phyloP scores from a whole-genome alignment of 2,113 vertebrate genomes.

The Diphyllodes magnificus region DNA sequence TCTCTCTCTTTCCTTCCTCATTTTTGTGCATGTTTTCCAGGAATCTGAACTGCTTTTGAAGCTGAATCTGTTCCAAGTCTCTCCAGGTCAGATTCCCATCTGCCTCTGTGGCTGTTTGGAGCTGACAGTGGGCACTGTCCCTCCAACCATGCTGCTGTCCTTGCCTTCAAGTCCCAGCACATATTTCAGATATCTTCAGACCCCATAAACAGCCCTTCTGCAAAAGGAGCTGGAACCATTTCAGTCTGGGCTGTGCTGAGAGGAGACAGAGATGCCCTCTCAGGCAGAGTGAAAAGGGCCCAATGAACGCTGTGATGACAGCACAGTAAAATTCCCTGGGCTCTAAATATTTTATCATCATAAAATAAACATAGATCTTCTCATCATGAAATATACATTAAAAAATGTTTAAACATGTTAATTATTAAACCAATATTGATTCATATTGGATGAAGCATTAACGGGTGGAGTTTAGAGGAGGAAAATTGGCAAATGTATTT shows the following conservation, averaged over 20 bases:
- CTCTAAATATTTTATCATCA: conserved; percentile 79
- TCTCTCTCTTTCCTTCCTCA: not conserved
- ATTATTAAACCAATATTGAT: conserved; percentile 85
- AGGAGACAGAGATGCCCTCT: conserved; percentile 26
- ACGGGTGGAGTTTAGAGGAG: conserved; percentile 55
- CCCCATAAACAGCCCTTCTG: not conserved
- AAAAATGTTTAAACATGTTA: conserved; percentile 82
- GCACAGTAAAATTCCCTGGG: conserved; percentile 47
- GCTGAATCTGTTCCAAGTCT: not conserved
- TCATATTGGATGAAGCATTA: conserved; percentile 79
- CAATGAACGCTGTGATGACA: conserved; percentile 37
- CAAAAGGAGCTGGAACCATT: not conserved
- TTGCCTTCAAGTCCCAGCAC: not conserved
- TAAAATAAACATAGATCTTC: conserved; percentile 80
- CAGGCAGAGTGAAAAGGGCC: conserved; percentile 35
- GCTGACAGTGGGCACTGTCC: not conserved
- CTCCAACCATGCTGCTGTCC: not conserved
- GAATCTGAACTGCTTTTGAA: not conserved
- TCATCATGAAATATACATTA: conserved; percentile 78
- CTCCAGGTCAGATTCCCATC: not conserved
- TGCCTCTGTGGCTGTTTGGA: fast-evolving
- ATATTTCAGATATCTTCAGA: not conserved
- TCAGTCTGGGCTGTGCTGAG: not conserved
- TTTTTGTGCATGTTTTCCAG: not conserved
- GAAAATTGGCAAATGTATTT: conserved; percentile 78